phyloP scores from a whole-genome alignment of 1,140 invertebrate genomes.

The Magallana gigas region DNA sequence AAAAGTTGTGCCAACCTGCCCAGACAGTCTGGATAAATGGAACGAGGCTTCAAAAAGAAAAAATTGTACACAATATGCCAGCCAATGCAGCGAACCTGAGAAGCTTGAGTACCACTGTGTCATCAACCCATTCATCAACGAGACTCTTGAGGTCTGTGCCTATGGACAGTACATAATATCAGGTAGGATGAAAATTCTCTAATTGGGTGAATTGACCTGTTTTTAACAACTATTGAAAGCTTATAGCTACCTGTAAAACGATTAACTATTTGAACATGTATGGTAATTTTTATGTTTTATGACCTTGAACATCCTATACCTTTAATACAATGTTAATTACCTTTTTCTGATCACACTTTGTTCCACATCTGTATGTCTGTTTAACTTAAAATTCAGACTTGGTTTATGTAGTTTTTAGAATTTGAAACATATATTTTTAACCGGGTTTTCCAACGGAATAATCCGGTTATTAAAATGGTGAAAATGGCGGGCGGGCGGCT shows the following conservation, averaged over 20 bases:
- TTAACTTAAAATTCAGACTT: no score
- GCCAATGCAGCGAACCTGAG: neutral
- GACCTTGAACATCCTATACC: neutral
- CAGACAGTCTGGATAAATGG: neutral
- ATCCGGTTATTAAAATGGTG: no score
- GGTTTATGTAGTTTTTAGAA: no score
- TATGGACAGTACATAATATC: neutral
- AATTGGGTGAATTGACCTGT: neutral
- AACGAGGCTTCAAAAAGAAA: neutral
- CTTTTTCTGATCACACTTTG: no score
- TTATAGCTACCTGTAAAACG: neutral
- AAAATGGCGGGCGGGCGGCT: no score
- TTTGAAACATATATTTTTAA: no score
- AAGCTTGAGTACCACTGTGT: neutral
- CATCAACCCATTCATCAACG: neutral
- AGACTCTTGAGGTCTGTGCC: neutral
- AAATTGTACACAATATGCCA: neutral
- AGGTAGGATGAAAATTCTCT: neutral
- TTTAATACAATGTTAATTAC: neutral
- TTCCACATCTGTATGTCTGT: no score
- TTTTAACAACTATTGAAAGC: neutral
- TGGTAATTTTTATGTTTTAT: neutral
- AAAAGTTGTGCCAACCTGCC: neutral
- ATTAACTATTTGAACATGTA: neutral
- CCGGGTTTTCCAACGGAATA: no score